A percentile compares a stretch with the other conserved stretches of the same genome.
phyloP scores from a whole-genome alignment of 2,797 vertebrate genomes.

The Peromyscus attwateri region DNA sequence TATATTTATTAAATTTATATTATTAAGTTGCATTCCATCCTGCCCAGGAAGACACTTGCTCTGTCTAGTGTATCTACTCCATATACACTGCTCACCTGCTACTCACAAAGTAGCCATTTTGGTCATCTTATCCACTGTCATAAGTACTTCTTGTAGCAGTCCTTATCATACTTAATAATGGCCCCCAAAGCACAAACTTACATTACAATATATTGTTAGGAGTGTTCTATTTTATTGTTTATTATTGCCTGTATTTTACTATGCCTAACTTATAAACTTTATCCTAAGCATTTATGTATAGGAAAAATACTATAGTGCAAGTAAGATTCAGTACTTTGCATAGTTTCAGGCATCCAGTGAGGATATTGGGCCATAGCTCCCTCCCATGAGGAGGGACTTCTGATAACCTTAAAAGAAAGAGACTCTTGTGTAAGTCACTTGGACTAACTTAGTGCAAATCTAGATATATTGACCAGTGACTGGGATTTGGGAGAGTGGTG shows the following conservation, averaged over 20 bases:
- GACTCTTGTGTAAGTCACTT: neutral
- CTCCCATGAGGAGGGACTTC: neutral
- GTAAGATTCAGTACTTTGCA: neutral
- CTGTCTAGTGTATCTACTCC: too few relatives aligned
- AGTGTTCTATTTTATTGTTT: neutral
- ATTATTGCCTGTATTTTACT: neutral
- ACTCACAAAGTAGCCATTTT: neutral
- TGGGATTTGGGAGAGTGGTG: neutral
- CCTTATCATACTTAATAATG: neutral
- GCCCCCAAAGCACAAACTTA: neutral
- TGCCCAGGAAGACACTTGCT: neutral
- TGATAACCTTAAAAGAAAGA: conserved; percentile 22
- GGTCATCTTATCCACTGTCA: neutral
- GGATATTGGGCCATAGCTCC: too few relatives aligned
- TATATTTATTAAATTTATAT: neutral
- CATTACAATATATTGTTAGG: neutral
- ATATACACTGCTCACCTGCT: neutral
- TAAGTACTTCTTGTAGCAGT: neutral
- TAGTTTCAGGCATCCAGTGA: neutral
- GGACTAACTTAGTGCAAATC: neutral
- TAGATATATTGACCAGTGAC: neutral
- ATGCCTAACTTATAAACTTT: neutral
- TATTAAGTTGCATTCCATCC: neutral
- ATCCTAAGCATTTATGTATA: neutral
- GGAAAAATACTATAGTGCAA: neutral